These are phyloP conservation scores for Camponotus vicinus DNA, from an alignment of 1,140 invertebrate species.

Conservation along the genomic window DNA sequence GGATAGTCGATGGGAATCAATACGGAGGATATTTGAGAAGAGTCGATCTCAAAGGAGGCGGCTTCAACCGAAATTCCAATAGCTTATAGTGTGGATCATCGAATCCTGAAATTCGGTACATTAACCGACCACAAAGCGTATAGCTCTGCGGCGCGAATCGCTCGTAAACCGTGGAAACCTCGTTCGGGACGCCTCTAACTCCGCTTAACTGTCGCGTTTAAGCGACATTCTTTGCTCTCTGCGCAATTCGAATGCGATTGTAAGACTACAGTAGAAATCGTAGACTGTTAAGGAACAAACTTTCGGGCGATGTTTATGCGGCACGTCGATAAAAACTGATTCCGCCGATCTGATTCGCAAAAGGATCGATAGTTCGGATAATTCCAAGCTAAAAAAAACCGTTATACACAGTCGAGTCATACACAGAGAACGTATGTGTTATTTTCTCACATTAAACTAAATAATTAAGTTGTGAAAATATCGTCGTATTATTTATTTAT, in stretches of 20 bases:
- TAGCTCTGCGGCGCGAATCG: constrained; percentile 64
- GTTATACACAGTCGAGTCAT: background rate
- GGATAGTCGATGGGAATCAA: background rate
- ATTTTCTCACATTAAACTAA: too few relatives aligned
- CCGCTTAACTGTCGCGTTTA: constrained; percentile 72
- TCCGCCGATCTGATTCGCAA: background rate
- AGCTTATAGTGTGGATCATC: constrained; percentile 63
- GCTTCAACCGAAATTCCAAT: constrained; percentile 58
- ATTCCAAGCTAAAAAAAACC: background rate
- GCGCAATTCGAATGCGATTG: constrained; percentile 50
- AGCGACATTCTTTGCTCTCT: constrained; percentile 73
- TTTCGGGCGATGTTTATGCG: constrained; percentile 62
- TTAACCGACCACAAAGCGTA: constrained; percentile 75
- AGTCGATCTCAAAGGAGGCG: background rate
- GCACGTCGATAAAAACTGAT: background rate
- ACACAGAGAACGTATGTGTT: too few relatives aligned
- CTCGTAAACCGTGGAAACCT: constrained; percentile 76
- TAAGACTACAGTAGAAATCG: constrained; percentile 43
- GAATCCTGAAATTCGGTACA: constrained; percentile 74
- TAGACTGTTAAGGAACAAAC: constrained; percentile 63
- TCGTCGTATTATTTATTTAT: constrained; percentile 11
- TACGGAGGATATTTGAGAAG: background rate
- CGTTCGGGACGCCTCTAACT: constrained; percentile 73
- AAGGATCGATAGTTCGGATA: constrained; percentile 12
- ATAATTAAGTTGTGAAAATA: background rate